Conservation (phyloP, 1,140 invertebrate genomes). For the Pseudomyrmex gracilis region DNA sequence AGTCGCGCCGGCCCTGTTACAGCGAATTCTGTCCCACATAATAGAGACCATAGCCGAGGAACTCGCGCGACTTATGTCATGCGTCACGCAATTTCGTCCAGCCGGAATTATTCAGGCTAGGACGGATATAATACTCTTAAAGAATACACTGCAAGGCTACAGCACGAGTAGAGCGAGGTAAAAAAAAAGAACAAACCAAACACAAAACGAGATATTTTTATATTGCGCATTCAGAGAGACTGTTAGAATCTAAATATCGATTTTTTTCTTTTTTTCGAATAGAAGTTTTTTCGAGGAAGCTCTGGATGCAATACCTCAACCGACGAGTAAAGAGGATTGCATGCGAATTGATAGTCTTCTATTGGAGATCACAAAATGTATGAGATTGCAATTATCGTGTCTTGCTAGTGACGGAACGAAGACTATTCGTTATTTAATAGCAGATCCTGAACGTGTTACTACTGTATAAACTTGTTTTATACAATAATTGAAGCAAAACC, state of each 20-base stretch:
- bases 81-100: conserved; percentile 89
- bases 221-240: background rate
- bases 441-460: conserved; percentile 74
- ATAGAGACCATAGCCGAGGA: conserved; percentile 97
- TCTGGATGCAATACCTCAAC: conserved; percentile 86
- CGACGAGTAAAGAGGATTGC: conserved; percentile 83
- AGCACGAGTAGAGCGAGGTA: conserved; percentile 87
- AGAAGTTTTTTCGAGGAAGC: conserved; percentile 88
- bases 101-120: conserved; percentile 90
- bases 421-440: conserved; percentile 51
- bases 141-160: conserved; percentile 85
- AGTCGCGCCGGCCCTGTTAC: conserved; percentile 92
- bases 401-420: conserved; percentile 71
- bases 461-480: conserved; percentile 69
- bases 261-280: conserved; percentile 47
- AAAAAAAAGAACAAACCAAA: conserved; percentile 66
- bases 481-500: background rate
- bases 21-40: conserved; percentile 92
- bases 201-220: background rate
- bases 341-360: conserved; percentile 80
- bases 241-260: background rate
- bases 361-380: conserved; percentile 79
- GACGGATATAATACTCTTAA: conserved; percentile 87
- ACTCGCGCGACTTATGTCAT: conserved; percentile 93
- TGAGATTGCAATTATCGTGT: conserved; percentile 83